Base-by-base conservation (phyloP, 2,797 vertebrate genomes). In the Vultur gryphus region DNA sequence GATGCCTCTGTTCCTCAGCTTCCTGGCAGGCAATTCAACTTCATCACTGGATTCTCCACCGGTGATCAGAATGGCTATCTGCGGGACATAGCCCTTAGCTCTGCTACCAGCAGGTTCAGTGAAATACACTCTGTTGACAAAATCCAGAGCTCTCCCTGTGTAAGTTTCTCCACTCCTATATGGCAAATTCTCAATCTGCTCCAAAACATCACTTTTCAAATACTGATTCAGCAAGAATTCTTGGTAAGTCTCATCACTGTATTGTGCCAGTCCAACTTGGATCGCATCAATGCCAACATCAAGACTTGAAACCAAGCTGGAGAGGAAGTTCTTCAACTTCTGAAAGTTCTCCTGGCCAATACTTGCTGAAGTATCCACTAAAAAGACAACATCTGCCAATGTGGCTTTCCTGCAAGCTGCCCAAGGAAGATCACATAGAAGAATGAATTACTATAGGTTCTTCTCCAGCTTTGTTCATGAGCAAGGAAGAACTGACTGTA, bases 341-440 rank as follows among this genome's bases (percentile, higher is more conserved):
- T 97, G 59, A 78, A 99, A 99, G 96, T 97, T 97, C 7, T 33
- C 37, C 9, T 52, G 31, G 31, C 97, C 97, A 7, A 98, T 98
- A 92, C 98, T 98, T 48, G 97, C 87, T 35, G 99, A 99, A 80
- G 98, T 98, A 51, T 99, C 99, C 71, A 99, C 95, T 76, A 99
- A 94, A 95, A 99, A 99, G 59, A 99, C 98, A 55, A 99, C 98
- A 91, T 99, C 99, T 11, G 98, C 98, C 37, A 96, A 41, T 0
- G 94, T 97, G 51, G 98, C 98, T 77, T 97, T 95, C 95, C 93
- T 91, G 95, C 98, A 99, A 84, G 90, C 99, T 99, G 71, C 13
- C 80, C 76, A 49, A 64, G 26, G 71, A 44, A 83, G 46, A 69
- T 24, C 16, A 59, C 21, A 69, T 9, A 26, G n/a, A 44, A 64